These are phyloP conservation scores for Oncorhynchus tshawytscha DNA, from an alignment of 2,113 vertebrate species.

Conservation along the genomic window DNA sequence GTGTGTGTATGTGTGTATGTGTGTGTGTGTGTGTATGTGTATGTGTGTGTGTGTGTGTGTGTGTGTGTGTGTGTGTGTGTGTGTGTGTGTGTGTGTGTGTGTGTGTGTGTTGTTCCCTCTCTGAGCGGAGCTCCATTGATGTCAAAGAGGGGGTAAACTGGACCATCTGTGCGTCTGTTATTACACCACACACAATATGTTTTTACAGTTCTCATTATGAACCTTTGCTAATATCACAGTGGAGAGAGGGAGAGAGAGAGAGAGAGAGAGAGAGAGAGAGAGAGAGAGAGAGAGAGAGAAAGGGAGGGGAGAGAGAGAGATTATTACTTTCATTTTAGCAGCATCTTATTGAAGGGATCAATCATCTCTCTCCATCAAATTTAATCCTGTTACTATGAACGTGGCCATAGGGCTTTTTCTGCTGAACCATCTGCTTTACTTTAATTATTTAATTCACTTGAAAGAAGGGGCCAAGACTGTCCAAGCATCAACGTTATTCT, in stretches of 20 bases:
- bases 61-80: too few relatives aligned
- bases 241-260: not conserved
- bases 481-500: not conserved
- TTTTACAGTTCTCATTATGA: not conserved
- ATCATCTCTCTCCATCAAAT: not conserved
- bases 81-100: too few relatives aligned
- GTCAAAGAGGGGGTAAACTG: conserved; percentile 61
- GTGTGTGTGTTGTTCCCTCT: not conserved
- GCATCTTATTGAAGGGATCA: not conserved
- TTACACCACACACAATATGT: conserved; percentile 31
- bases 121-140: conserved; percentile 54
- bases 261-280: not conserved
- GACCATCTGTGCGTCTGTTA: conserved; percentile 69
- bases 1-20: not conserved
- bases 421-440: not conserved
- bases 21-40: too few relatives aligned
- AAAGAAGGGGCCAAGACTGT: not conserved
- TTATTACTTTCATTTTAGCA: not conserved
- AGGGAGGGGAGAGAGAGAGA: not conserved
- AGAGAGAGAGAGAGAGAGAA: not conserved
- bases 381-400: conserved; percentile 10
- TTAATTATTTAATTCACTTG: not conserved
- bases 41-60: too few relatives aligned
- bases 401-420: conserved; percentile 3
- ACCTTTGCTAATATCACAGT: not conserved